Evolutionary conservation across 2,888 invertebrate species (phyloP), one percentile per base, ranked within the genome.

Genomic region (Lasioglossum oenotherae): DNA sequence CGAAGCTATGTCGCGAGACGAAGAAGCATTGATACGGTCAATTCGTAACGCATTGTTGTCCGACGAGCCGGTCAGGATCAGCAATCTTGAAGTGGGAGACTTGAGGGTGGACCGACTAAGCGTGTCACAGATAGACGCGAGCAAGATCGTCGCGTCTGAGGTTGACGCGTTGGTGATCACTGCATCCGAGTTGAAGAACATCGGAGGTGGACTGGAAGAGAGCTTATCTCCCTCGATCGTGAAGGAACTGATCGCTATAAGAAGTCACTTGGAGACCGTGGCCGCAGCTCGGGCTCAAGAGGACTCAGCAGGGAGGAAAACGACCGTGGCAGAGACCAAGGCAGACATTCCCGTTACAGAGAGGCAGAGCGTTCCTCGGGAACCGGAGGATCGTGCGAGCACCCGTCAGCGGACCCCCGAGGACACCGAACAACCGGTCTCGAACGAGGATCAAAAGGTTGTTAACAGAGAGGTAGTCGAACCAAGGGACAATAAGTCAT

Each of bases 111-210:
- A 98, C 81, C 96, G 97, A 76, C 94, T 98, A 35, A 97, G 97
- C 87, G 98, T 98, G 0, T 97, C 97, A 82, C 98, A 98, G 91
- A 95, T 98, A 69, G 97, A 98, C 94, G 98, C 98, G 0, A 97
- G 97, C 80, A 98, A 97, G 94, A 97, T 98, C 86, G 96, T 97
- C 76, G 98, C 98, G 0, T 98, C 98, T 0, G 98, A 98, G 94
- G 97, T 98, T 85, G 98, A 98, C 92, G 97, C 98, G 10, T 96
- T 97, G 90, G 97, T 97, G 57, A 96, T 98, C 87, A 97, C 96
- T 87, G 97, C 98, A 0, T 96, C 97, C 76, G 98, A 98, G 92
- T 96, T 97, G 80, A 96, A 97, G 78, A 97, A 97, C 90, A 96
- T 97, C 92, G 96, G 97, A 3, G 96, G 95, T 88, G 84, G 88